These are phyloP conservation scores for Alloscopus bannaensis DNA, from an alignment of 2,888 invertebrate genomes.

Conservation along the genomic window DNA sequence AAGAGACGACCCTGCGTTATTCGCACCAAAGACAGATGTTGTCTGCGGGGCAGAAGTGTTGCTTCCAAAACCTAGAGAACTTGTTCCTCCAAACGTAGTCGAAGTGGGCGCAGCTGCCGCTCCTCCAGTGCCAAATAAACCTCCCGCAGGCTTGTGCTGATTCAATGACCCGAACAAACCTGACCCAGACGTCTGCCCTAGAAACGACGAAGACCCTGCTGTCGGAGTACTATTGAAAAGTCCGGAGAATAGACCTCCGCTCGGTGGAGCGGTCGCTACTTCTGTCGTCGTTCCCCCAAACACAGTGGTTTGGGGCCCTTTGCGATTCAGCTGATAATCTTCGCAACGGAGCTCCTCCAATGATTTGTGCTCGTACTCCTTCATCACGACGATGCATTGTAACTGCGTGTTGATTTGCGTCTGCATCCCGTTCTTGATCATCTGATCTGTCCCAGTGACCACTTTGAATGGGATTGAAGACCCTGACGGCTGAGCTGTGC, in stretches of 20 bases:
- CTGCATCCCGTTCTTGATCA: slow-evolving; percentile 90
- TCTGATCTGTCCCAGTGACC: slow-evolving; percentile 88
- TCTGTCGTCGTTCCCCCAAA: slow-evolving; percentile 77
- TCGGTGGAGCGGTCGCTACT: slow-evolving; percentile 70
- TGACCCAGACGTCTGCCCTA: slow-evolving; percentile 75
- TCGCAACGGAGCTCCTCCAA: slow-evolving; percentile 95
- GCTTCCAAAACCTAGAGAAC: slow-evolving; percentile 64
- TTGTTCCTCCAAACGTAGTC: slow-evolving; percentile 58
- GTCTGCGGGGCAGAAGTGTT: slow-evolving; percentile 69
- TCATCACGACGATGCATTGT: slow-evolving; percentile 99
- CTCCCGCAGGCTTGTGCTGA: slow-evolving; percentile 70
- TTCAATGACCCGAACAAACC: slow-evolving; percentile 63
- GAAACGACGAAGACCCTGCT: slow-evolving; percentile 75
- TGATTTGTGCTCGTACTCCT: slow-evolving; percentile 96
- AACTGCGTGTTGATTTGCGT: slow-evolving; percentile 94
- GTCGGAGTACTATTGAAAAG: slow-evolving; percentile 73
- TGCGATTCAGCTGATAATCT: slow-evolving; percentile 93
- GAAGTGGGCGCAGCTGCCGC: slow-evolving; percentile 72
- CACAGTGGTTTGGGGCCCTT: slow-evolving; percentile 80
- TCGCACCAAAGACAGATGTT: slow-evolving; percentile 63
- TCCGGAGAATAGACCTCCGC: slow-evolving; percentile 68
- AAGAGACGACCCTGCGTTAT: too few relatives aligned
- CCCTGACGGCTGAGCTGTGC: slow-evolving; percentile 61
- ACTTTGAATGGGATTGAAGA: slow-evolving; percentile 74
- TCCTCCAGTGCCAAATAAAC: slow-evolving; percentile 69